Conservation (phyloP, 2,113 vertebrate species). For the Paracanthobrama guichenoti region DNA sequence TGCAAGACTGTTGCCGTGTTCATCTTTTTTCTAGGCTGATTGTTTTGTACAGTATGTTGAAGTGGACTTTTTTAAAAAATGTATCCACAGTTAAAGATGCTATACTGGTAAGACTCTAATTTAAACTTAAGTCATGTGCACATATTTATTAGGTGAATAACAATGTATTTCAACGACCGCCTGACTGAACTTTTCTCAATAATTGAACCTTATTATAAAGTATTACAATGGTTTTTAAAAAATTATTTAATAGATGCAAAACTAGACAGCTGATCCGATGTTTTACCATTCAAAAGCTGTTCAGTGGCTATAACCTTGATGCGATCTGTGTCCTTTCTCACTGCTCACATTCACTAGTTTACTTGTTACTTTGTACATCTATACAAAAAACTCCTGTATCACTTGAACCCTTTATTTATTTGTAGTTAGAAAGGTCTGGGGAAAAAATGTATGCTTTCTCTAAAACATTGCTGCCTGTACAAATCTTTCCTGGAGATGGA, state of each 20-base stretch:
- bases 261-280: background rate
- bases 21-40: background rate
- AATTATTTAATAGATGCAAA: background rate
- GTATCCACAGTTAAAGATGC: too few relatives aligned
- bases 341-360: background rate
- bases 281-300: background rate
- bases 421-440: slow-evolving; percentile 47
- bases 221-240: background rate
- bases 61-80: too few relatives aligned
- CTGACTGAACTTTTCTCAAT: background rate
- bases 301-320: background rate
- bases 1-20: background rate
- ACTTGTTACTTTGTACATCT: slow-evolving; percentile 23
- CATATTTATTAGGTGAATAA: background rate
- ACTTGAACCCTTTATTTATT: slow-evolving; percentile 55
- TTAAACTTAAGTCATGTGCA: background rate
- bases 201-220: background rate
- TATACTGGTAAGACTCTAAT: background rate
- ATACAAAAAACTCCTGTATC: background rate
- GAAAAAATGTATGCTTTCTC: slow-evolving; percentile 56
- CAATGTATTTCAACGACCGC: background rate
- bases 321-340: background rate
- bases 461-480: slow-evolving; percentile 59
- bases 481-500: slow-evolving; percentile 30
- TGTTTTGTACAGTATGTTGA: background rate